Conservation (phyloP, 2,797 vertebrate genomes). For the Arctocebus calabarensis region DNA sequence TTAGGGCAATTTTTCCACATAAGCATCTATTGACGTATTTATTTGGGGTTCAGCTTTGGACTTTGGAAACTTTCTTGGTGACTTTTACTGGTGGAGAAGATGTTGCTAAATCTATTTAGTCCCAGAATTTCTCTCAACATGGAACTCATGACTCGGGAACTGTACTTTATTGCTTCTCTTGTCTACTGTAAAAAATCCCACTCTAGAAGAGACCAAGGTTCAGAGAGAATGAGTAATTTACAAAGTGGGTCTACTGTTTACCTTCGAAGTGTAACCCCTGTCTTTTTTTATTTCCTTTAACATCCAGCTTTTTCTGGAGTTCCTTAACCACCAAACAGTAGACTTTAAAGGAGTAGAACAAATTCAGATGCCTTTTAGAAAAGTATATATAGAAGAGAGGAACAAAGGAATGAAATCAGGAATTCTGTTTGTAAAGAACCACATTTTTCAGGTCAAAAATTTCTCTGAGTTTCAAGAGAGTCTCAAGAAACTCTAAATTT, state of each 20-base stretch:
- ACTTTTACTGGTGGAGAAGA: conserved; percentile 19
- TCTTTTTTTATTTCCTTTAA: neutral
- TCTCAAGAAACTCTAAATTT: neutral
- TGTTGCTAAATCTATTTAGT: conserved; percentile 26
- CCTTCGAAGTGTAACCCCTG: neutral
- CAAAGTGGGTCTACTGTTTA: neutral
- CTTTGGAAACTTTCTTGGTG: neutral
- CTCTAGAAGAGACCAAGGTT: neutral
- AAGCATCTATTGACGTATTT: neutral
- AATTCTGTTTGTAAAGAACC: neutral
- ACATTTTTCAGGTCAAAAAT: neutral
- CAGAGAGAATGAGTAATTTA: neutral
- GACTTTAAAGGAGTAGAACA: neutral
- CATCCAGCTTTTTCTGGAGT: neutral
- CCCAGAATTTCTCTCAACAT: conserved; percentile 12
- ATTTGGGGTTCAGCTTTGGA: conserved; percentile 11
- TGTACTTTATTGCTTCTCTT: neutral
- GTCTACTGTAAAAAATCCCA: neutral
- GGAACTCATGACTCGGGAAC: neutral
- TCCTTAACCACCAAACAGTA: neutral
- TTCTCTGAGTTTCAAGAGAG: neutral
- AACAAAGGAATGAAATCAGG: neutral
- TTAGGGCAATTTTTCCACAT: neutral
- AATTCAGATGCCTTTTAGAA: neutral
- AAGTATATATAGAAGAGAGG: neutral